Percentiles rank a stretch among this genome's conserved stretches.
phyloP scores from a whole-genome alignment of 2,113 vertebrate species.

The Orcinus orca region DNA sequence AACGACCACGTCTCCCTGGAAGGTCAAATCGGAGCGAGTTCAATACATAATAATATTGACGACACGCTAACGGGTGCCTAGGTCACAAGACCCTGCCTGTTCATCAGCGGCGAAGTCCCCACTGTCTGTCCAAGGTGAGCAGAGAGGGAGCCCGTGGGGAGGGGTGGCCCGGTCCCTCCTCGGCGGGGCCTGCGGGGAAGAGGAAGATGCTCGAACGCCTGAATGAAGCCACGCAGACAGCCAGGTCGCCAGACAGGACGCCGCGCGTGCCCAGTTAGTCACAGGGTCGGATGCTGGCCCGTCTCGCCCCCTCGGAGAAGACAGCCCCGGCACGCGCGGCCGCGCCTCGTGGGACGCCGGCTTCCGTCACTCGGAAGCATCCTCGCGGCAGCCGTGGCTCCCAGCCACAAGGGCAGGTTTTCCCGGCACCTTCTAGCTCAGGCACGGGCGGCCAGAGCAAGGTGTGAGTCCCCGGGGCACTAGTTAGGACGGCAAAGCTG shows the following conservation, averaged over 20 bases:
- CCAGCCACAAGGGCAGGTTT: fast-evolving
- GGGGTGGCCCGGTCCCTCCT: too few species aligned
- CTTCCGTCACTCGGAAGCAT: neutral
- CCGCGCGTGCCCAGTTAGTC: fast-evolving
- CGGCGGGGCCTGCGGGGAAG: neutral
- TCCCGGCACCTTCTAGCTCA: neutral
- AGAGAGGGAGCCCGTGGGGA: neutral
- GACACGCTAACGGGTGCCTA: too few species aligned
- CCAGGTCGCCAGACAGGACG: fast-evolving
- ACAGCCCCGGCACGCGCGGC: neutral
- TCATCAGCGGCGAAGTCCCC: neutral
- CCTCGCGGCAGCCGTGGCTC: neutral
- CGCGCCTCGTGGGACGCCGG: too few species aligned
- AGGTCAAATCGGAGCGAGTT: neutral
- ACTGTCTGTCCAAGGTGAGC: neutral
- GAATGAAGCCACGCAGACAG: neutral
- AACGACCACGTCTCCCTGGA: neutral
- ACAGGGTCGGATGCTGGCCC: fast-evolving
- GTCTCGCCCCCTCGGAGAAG: fast-evolving
- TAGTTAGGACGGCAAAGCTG: too few species aligned
- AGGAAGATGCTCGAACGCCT: neutral
- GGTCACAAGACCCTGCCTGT: neutral
- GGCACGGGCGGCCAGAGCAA: neutral
- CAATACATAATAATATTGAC: fast-evolving
- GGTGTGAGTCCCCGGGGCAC: neutral